Evolutionary conservation across 2,113 vertebrate species (phyloP).

Genomic region (Scomber colias): DNA sequence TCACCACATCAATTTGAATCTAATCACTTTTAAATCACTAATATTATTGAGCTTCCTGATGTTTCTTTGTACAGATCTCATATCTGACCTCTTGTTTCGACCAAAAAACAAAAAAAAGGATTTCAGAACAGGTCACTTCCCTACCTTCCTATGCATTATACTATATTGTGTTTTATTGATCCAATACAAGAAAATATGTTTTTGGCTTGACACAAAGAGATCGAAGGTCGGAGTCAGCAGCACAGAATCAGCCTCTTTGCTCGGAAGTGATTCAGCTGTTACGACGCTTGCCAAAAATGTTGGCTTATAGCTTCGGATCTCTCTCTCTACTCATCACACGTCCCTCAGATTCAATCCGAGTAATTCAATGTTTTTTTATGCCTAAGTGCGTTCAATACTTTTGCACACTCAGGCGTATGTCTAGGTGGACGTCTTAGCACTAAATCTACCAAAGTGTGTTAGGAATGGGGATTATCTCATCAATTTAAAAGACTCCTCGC

Average conservation of each 20-base stretch:
- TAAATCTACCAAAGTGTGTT: neutral
- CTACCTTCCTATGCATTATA: neutral
- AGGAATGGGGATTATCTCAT: neutral
- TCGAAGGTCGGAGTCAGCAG: neutral
- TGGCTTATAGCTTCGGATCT: too few relatives aligned
- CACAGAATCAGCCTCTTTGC: neutral
- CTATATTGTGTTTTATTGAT: neutral
- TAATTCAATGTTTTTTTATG: neutral
- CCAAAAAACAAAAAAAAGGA: neutral
- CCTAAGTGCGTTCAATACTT: neutral
- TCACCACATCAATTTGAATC: neutral
- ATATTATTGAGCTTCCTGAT: conserved; percentile 1
- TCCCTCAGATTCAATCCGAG: neutral
- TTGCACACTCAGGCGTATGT: neutral
- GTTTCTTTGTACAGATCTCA: neutral
- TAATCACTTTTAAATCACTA: neutral
- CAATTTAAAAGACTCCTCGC: neutral
- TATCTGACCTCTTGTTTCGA: neutral
- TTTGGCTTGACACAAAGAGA: neutral
- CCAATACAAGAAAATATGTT: neutral
- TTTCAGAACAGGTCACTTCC: too few relatives aligned
- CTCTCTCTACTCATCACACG: neutral
- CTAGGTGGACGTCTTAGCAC: neutral
- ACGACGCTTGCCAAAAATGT: neutral
- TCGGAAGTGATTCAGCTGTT: neutral